phyloP scores from a whole-genome alignment of 2,888 invertebrate genomes.

The Seira musarum region DNA sequence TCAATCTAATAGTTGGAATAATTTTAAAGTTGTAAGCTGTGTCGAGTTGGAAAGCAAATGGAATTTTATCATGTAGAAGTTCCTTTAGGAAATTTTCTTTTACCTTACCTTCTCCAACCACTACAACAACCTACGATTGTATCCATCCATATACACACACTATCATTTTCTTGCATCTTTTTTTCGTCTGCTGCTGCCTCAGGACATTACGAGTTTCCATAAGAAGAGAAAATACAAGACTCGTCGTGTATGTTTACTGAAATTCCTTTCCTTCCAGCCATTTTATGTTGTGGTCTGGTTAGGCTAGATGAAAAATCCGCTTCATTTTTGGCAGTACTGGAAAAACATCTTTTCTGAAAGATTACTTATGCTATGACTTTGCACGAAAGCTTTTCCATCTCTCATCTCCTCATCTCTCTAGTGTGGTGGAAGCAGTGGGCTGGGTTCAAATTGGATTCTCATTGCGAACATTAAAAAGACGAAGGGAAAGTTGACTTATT shows the following conservation, averaged over 20 bases:
- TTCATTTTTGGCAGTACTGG: constrained; percentile 2
- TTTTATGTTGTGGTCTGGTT: constrained; percentile 12
- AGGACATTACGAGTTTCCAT: constrained; percentile 56
- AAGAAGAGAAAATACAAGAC: constrained; percentile 25
- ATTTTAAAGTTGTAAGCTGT: neutral
- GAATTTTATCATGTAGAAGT: neutral
- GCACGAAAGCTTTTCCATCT: neutral
- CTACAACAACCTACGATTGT: neutral
- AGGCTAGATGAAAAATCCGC: neutral
- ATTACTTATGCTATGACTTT: neutral
- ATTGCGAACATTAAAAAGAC: neutral
- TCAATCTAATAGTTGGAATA: neutral
- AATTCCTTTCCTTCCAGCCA: constrained; percentile 9
- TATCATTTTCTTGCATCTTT: constrained; percentile 24
- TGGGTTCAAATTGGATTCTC: constrained; percentile 2
- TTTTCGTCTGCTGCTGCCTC: constrained; percentile 33
- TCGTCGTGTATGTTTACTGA: constrained; percentile 12
- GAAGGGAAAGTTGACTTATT: constrained; percentile 53
- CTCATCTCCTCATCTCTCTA: neutral
- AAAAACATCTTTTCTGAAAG: neutral
- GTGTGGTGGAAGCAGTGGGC: neutral
- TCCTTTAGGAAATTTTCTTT: neutral
- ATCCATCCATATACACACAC: neutral
- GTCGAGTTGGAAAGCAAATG: neutral
- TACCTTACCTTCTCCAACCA: neutral